Conservation (phyloP, 2,888 invertebrate genomes). For the Drosophila emarginata region DNA sequence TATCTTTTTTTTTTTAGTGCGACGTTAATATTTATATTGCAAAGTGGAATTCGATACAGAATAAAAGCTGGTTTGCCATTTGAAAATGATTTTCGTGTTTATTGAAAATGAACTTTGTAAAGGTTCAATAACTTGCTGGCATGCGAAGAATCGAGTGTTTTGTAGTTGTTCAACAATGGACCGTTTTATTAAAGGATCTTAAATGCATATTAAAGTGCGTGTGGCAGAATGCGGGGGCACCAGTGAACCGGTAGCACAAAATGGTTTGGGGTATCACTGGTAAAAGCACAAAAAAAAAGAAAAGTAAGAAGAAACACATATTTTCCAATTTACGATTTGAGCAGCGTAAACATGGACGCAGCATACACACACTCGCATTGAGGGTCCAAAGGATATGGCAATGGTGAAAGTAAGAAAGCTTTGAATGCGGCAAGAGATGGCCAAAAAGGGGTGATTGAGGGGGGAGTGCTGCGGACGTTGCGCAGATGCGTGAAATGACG, state of each 20-base stretch:
- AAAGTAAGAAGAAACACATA: slow-evolving; percentile 45
- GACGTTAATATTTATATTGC: background rate
- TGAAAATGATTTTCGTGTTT: slow-evolving; percentile 5
- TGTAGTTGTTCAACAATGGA: slow-evolving; percentile 17
- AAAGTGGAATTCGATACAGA: background rate
- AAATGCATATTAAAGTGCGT: slow-evolving; percentile 15
- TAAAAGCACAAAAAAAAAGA: slow-evolving; percentile 14
- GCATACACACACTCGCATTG: background rate
- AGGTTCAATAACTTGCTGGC: slow-evolving; percentile 9
- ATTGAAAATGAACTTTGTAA: slow-evolving; percentile 12
- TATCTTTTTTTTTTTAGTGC: background rate
- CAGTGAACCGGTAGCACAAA: slow-evolving; percentile 39
- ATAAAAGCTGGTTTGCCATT: background rate
- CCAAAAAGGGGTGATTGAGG: background rate
- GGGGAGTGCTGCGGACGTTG: slow-evolving; percentile 38
- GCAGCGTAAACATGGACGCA: slow-evolving; percentile 21
- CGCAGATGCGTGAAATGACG: slow-evolving; percentile 62
- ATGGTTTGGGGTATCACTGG: slow-evolving; percentile 56
- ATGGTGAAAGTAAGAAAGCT: slow-evolving; percentile 9
- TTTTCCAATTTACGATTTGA: slow-evolving; percentile 63
- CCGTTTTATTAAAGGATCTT: slow-evolving; percentile 3
- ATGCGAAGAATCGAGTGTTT: slow-evolving; percentile 13
- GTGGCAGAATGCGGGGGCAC: background rate
- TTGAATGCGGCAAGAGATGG: slow-evolving; percentile 3
- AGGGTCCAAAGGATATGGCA: background rate